Base-by-base conservation (phyloP, 2,113 vertebrate species). In the Psittacula cyanocephala region DNA sequence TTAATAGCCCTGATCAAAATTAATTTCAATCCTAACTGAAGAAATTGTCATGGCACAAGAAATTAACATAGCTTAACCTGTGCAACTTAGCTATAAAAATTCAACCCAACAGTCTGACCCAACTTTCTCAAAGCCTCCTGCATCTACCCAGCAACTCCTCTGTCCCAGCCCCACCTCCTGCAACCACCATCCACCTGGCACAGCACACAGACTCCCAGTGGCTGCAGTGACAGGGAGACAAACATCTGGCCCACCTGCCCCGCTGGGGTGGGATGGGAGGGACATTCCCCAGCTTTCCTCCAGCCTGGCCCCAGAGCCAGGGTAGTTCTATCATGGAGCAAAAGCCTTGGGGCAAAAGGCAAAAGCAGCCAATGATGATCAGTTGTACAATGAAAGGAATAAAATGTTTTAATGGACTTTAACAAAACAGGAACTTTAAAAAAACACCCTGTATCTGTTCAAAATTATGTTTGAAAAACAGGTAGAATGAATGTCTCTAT, bases 141-240 rank as follows among this genome's bases (percentile, higher is more conserved):
- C n/a, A n/a, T n/a, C 16, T 17, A 17, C 20, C 44, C 60, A 62
- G 47, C 0, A 3, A 47, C 39, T 10, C 19, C 47, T 9, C 62
- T 14, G 18, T 5, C 43, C 17, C 28, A 33, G 41, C 19, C 47
- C 53, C 59, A 47, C 22, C 63, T 57, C 39, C 65, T 43, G 62
- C 53, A 68, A 43, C 7, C 23, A 1, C 22, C 1, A 0, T 29
- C 46, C 8, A 28, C 28, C 33, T 4, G 37, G 23, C 6, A 3
- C 11, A 28, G 29, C 17, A 25, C 35, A 13, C 35, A 28, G n/a
- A 9, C 4, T 3, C 24, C 33, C 13, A 25, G 37, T 0, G 0
- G 2, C 57, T 53, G 52, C 74, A 64, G 59, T 24, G 5, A 27
- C 35, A 39, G 22, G n/a, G 63, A 17, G 47, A 53, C 7, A 1